Conservation (phyloP, 2,797 vertebrate species). For the Gadopsis bispinosus region DNA sequence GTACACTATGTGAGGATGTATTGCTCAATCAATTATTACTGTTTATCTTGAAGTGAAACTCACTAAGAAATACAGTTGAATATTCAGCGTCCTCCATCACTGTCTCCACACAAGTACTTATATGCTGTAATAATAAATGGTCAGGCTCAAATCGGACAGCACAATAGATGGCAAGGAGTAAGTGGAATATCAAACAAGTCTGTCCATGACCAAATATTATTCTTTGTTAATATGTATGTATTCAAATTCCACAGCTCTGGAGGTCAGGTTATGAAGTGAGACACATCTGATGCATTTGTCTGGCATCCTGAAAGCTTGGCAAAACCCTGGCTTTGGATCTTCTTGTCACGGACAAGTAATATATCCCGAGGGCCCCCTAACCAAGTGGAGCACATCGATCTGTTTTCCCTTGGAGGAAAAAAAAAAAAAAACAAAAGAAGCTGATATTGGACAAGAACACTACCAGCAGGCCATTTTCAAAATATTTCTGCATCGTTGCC, state of each 20-base stretch:
- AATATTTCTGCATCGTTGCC: conserved; percentile 29
- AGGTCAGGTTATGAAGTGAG: conserved; percentile 64
- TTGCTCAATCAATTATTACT: conserved; percentile 17
- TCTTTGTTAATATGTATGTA: conserved; percentile 66
- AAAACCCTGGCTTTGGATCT: conserved; percentile 35
- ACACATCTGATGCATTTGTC: conserved; percentile 49
- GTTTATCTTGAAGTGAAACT: conserved; percentile 35
- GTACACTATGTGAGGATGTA: neutral
- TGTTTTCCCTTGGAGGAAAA: conserved; percentile 49
- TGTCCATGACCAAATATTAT: conserved; percentile 44
- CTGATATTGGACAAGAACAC: conserved; percentile 20
- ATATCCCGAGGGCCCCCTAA: conserved; percentile 46
- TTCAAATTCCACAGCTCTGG: conserved; percentile 50
- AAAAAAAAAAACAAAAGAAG: neutral
- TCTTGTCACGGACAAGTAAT: conserved; percentile 52
- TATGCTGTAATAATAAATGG: conserved; percentile 64
- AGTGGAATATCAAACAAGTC: conserved; percentile 43
- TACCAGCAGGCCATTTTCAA: conserved; percentile 39
- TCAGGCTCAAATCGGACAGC: conserved; percentile 55
- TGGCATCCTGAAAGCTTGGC: conserved; percentile 33
- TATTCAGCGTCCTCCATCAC: conserved; percentile 63
- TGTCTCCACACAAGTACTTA: conserved; percentile 41
- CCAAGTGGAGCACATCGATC: conserved; percentile 62
- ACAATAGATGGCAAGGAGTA: conserved; percentile 44
- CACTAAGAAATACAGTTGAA: conserved; percentile 39